These are phyloP conservation scores for Eremophila alpestris DNA, from an alignment of 2,797 vertebrate genomes.

Conservation along the genomic window DNA sequence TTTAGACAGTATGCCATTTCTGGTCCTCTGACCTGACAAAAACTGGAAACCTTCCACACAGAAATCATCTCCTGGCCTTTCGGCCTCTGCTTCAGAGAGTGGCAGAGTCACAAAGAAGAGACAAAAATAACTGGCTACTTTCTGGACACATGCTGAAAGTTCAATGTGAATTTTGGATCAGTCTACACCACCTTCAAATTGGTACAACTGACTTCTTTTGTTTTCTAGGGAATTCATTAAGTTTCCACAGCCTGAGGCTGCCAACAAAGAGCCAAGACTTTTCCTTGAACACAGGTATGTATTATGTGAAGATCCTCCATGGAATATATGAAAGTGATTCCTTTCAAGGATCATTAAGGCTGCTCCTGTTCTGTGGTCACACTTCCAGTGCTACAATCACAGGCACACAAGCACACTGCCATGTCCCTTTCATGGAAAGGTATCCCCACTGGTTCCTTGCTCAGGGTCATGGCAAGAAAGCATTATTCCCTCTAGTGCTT, in stretches of 20 bases:
- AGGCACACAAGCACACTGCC: not conserved
- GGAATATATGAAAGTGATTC: not conserved
- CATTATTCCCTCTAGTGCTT: not conserved
- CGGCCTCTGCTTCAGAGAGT: not conserved
- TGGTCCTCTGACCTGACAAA: not conserved
- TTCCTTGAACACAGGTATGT: not conserved
- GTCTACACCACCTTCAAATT: fast-evolving
- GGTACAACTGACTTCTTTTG: not conserved
- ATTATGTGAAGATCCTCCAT: not conserved
- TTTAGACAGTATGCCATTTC: not conserved
- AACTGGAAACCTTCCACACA: not conserved
- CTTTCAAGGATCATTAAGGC: not conserved
- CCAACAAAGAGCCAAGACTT: not conserved
- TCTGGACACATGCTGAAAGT: not conserved
- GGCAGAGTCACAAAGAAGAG: not conserved
- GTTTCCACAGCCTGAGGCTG: not conserved
- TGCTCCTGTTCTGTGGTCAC: not conserved
- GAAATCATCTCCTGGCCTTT: not conserved
- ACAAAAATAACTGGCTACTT: not conserved
- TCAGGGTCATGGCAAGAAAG: not conserved
- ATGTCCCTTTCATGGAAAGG: not conserved
- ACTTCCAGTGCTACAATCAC: not conserved
- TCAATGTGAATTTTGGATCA: not conserved
- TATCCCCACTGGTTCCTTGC: not conserved
- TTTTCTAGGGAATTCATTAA: not conserved